Base-by-base conservation (phyloP, 2,113 vertebrate genomes). In the Archocentrus centrarchus region DNA sequence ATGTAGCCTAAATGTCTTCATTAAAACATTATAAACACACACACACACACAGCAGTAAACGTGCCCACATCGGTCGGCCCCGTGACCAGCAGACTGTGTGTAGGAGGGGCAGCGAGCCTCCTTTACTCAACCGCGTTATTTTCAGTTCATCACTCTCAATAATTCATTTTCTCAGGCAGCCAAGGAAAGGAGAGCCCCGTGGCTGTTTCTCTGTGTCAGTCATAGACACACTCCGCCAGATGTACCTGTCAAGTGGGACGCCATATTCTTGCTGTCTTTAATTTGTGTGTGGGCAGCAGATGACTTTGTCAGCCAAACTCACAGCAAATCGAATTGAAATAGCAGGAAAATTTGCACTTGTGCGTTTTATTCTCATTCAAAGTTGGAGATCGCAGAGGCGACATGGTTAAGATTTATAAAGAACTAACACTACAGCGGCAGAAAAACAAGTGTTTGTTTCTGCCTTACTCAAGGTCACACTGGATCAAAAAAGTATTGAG, bases 131-230 rank as follows among this genome's bases (percentile, higher is more conserved):
- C 80, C 53, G 77, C 24, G 93, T 92, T 95, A 94, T 94, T 95
- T 95, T 95, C 93, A 93, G 93, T 94, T 94, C 93, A 91, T 92
- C 91, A 90, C 90, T 92, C 88, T 95, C 91, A 94, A 95, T 94
- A 92, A 95, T 95, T 95, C 92, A 94, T 94, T 61, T 77, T 92
- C 89, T 83, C 62, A 85, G 87, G 92, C 89, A 41, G 77, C 79
- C 84, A 70, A 75, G 80, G 89, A 86, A 83, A 84, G 75, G 76
- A 88, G 83, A 87, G 88, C 79, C 83, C 83, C 14, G 47, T 89
- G 86, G 80, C 75, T 85, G 75, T 80, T 80, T 82, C 84, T 83
- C 77, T 15, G 57, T 68, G 39, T 88, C 77, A 80, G 24, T 44
- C 50, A 59, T 60, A 73, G 66, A 81, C 77, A 73, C 62, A 53